Conservation (phyloP, 2,797 vertebrate species). For the Dryobates pubescens region DNA sequence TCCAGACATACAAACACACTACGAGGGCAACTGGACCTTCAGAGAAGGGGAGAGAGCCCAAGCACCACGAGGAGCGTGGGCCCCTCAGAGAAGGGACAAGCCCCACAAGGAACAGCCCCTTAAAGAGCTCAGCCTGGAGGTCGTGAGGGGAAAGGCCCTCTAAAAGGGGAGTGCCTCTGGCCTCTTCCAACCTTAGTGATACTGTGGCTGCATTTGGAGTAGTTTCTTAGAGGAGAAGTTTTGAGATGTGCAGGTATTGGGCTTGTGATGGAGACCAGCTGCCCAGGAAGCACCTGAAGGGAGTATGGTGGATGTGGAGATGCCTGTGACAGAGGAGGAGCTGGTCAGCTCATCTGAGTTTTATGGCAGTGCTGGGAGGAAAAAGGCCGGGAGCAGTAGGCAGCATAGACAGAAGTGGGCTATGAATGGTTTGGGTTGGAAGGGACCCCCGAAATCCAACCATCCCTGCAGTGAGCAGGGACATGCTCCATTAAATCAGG, state of each 20-base stretch:
- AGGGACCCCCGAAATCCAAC: no score
- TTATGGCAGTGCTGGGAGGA: background rate
- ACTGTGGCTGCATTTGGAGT: background rate
- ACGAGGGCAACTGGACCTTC: no score
- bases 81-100: no score
- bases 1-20: fast-evolving
- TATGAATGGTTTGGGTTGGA: background rate
- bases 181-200: no score
- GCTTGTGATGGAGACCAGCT: background rate
- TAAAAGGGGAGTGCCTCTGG: fast-evolving
- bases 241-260: no score
- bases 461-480: no score
- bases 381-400: background rate
- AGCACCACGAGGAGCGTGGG: no score
- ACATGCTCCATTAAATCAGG: no score
- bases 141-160: background rate
- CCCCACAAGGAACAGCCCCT: background rate
- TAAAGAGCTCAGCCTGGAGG: background rate
- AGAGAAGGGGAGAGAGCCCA: background rate
- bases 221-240: background rate
- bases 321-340: no score
- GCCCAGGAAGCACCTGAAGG: fast-evolving
- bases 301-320: fast-evolving
- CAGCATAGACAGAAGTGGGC: fast-evolving
- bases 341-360: fast-evolving